Evolutionary conservation across 2,797 vertebrate genomes (phyloP), one percentile per base, ranked within the genome.

Genomic region (Pseudomugil gertrudae): DNA sequence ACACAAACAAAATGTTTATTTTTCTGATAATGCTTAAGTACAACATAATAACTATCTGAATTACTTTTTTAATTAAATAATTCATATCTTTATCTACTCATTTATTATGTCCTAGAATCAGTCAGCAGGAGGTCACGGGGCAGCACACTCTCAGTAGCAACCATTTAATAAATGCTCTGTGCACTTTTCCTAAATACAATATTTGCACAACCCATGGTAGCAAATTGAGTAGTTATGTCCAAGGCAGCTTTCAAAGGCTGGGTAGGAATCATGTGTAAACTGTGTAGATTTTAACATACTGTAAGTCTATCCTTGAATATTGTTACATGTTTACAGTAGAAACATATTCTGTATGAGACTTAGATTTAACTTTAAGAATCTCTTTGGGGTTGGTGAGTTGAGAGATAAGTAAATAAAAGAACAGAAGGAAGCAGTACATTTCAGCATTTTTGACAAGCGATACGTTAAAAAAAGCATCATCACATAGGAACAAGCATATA

Each of bases 11-110:
- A 69, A 32, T 26, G 55, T 8, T 43, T n/a, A 2, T 27, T 58
- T 61, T 69, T 55, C 14, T 9, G 23, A 56, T 64, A 50, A 61
- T 7, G 36, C 47, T 47, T 51, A 50, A 7, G 32, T 45, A 30
- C n/a, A 65, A 10, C 23, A 35, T 35, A 64, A 61, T 56, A 36
- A 38, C 57, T 45, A 14, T 14, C 36, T 56, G 54, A 38, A 66
- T 32, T 32, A 1, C 8, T 40, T 56, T 32, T 11, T 21, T 33
- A 47, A 36, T 4, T 15, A 40, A 45, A 43, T 19, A 51, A 35
- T 36, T 29, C n/a, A 33, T 30, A 10, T 21, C 51, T 59, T 38
- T 24, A 69, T 59, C 8, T 13, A 4, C 10, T 5, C 13, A 23
- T 50, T 24, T 10, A 14, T 24, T 43, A 43, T 43, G 19, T 43